phyloP scores from a whole-genome alignment of 1,140 invertebrate species.

The Ctenoplectra terminalis region DNA sequence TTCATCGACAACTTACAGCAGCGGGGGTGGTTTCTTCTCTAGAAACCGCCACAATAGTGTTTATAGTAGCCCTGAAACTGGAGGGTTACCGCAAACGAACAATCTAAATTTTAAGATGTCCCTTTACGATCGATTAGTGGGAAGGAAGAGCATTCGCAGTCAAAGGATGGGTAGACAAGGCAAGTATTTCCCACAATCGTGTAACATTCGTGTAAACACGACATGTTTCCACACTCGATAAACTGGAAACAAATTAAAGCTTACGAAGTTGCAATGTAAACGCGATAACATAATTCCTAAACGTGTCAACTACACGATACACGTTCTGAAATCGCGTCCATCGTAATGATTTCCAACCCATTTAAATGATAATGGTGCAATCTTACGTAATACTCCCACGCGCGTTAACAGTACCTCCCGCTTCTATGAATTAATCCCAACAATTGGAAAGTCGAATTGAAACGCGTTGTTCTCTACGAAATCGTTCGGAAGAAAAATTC shows the following conservation, averaged over 20 bases:
- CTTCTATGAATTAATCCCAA: background rate
- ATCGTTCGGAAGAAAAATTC: background rate
- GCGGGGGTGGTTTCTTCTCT: conserved; percentile 88
- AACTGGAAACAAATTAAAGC: too few relatives aligned
- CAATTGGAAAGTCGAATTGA: background rate
- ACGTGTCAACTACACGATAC: background rate
- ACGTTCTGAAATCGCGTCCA: background rate
- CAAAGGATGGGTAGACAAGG: conserved; percentile 87
- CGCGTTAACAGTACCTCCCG: background rate
- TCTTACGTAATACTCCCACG: conserved; percentile 21
- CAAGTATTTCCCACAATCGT: conserved; percentile 71
- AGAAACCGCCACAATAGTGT: conserved; percentile 89
- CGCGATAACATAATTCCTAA: background rate
- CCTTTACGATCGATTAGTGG: conserved; percentile 90
- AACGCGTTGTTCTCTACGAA: background rate
- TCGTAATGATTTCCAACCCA: background rate
- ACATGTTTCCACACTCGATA: background rate
- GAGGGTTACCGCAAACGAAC: conserved; percentile 76
- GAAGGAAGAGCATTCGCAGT: conserved; percentile 89
- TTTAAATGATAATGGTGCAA: conserved; percentile 27
- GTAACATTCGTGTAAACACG: background rate
- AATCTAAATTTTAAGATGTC: conserved; percentile 87
- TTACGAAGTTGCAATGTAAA: background rate
- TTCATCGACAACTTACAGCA: conserved; percentile 92
- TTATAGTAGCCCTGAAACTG: conserved; percentile 91